Conservation (phyloP, 2,888 invertebrate species). For the Trypoxylon attenuatum region DNA sequence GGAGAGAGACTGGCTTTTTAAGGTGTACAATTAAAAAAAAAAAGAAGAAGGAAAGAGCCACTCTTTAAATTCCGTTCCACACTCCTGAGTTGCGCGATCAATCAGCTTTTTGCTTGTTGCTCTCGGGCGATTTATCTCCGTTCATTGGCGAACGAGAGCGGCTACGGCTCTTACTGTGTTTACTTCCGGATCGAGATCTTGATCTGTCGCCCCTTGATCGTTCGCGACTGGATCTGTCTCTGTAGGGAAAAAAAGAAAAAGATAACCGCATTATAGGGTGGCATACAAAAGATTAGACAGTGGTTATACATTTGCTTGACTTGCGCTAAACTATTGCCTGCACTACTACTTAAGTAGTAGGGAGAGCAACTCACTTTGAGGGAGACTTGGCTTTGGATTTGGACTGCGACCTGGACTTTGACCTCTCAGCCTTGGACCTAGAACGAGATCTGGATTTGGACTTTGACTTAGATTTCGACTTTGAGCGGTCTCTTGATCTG, state of each 20-base stretch:
- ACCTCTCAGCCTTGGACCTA: slow-evolving; percentile 77
- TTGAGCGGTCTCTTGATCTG: slow-evolving; percentile 81
- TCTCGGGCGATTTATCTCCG: slow-evolving; percentile 72
- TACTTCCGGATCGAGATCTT: slow-evolving; percentile 71
- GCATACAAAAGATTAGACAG: no score
- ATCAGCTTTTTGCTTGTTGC: slow-evolving; percentile 67
- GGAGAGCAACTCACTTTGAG: slow-evolving; percentile 73
- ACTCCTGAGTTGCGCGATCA: slow-evolving; percentile 37
- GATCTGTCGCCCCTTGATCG: slow-evolving; percentile 72
- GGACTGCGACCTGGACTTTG: slow-evolving; percentile 77
- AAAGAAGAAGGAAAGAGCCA: slow-evolving; percentile 31
- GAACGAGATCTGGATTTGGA: slow-evolving; percentile 81
- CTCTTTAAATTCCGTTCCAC: slow-evolving; percentile 2
- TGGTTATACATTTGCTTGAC: slow-evolving; percentile 32
- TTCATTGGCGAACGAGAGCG: slow-evolving; percentile 73
- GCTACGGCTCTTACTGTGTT: slow-evolving; percentile 73
- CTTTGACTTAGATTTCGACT: slow-evolving; percentile 80
- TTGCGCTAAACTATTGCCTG: slow-evolving; percentile 45
- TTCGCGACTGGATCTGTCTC: slow-evolving; percentile 73
- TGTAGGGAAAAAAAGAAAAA: slow-evolving; percentile 39
- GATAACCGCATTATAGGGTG: background rate
- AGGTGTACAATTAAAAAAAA: slow-evolving; percentile 54
- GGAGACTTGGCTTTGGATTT: slow-evolving; percentile 76
- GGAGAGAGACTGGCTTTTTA: slow-evolving; percentile 58
- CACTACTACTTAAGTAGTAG: slow-evolving; percentile 13